Evolutionary conservation across 2,888 invertebrate genomes (phyloP), one percentile per base, ranked within the genome.

Genomic region (Metallyticus violacea): DNA sequence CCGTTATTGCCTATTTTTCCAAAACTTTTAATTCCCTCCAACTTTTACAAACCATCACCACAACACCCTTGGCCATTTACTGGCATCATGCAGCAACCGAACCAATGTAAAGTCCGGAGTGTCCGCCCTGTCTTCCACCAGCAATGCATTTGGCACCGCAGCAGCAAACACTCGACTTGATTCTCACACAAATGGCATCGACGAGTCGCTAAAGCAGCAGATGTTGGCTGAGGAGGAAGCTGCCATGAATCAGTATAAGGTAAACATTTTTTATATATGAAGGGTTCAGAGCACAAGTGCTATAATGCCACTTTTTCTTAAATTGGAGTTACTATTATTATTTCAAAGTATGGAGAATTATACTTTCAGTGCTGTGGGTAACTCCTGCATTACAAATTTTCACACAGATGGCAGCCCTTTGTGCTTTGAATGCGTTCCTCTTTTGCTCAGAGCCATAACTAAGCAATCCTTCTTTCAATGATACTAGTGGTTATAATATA

Each of bases 181-280:
- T 88, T 89, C 90, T 92, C 90, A 92, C 90, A 91, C 87, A 93
- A 96, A 96, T 90, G 96, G 96, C 86, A 96, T 98, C 88, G 97
- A 97, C 91, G 98, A 98, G 91, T 95, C 95, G 86, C 93, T 98
- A 87, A 95, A 96, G 90, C 95, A 96, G 90, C 96, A 97, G 91
- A 97, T 96, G 77, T 92, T 99, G 88, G 99, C 99, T 30, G 99
- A 99, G 91, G 99, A 99, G 91, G 98, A 99, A 91, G 98, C 98
- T 29, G 97, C 97, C 86, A 96, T 99, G 94, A 98, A 97, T 92
- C 97, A 97, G 92, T 97, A 98, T 92, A 99, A 98, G 96, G 99
- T 97, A 91, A 90, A 22, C 40, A 1, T 62, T 62, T 15, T 15
- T 62, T 62, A 62, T 40, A 9, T 62, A 22, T n/a, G n/a, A n/a